phyloP scores from a whole-genome alignment of 2,113 vertebrate species.

The Origma solitaria region DNA sequence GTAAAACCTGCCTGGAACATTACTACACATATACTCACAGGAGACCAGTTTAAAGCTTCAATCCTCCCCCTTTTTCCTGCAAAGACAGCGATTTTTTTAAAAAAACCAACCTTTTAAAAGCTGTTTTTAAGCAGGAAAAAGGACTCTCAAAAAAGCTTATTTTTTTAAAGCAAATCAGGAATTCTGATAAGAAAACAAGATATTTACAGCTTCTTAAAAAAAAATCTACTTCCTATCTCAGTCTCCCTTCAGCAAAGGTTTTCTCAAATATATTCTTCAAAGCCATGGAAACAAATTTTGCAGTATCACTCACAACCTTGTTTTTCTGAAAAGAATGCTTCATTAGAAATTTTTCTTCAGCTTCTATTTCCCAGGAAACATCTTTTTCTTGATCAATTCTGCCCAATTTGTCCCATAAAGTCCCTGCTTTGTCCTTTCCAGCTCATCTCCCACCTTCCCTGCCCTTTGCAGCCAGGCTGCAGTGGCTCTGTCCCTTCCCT shows the following conservation, averaged over 20 bases:
- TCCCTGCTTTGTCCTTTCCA: background rate
- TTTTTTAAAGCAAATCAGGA: background rate
- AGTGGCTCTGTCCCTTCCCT: background rate
- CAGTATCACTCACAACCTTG: background rate
- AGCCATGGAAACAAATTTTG: background rate
- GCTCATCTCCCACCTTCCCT: background rate
- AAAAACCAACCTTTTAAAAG: background rate
- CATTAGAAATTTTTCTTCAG: background rate
- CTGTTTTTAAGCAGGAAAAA: background rate
- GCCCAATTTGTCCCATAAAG: background rate
- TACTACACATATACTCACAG: background rate
- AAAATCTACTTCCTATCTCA: background rate
- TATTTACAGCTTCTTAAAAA: background rate
- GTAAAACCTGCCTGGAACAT: background rate
- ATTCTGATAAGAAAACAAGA: background rate
- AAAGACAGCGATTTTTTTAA: accelerated
- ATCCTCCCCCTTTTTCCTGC: background rate
- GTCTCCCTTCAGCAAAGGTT: background rate
- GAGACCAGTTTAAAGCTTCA: background rate
- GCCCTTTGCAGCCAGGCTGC: background rate
- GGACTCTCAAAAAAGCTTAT: background rate
- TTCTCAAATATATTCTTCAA: background rate
- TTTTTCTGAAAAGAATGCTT: background rate
- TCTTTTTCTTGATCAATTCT: background rate
- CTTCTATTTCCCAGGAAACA: background rate